A percentile compares a stretch with the other conserved stretches of the same genome.
Conservation (phyloP, 1,140 invertebrate species). For the Drosophila fuyamai region DNA sequence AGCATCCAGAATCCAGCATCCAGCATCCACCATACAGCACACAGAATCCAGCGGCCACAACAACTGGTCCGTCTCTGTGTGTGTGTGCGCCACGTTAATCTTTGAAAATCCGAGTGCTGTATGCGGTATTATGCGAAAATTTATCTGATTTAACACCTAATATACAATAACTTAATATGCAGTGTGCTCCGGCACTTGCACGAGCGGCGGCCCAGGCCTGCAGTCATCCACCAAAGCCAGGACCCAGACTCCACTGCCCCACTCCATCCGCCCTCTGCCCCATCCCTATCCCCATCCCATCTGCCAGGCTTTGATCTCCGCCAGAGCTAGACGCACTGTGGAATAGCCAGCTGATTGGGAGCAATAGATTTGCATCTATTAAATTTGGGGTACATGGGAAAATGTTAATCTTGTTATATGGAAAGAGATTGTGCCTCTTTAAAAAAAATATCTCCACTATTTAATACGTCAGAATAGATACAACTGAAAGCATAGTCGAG, state of each 20-base stretch:
- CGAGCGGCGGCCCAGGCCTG: conserved; percentile 55
- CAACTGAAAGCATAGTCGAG: no score
- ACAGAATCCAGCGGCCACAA: conserved; percentile 16
- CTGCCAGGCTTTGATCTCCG: conserved; percentile 22
- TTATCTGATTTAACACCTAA: conserved; percentile 85
- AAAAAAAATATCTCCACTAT: no score
- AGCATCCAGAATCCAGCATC: conserved; percentile 17
- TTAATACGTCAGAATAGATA: no score
- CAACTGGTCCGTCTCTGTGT: conserved; percentile 30
- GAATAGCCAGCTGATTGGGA: not conserved
- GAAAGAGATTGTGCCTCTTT: no score
- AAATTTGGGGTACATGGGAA: not conserved
- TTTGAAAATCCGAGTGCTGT: conserved; percentile 85
- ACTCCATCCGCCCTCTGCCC: not conserved
- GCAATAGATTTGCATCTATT: not conserved
- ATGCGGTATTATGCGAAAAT: conserved; percentile 85
- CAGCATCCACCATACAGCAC: not conserved
- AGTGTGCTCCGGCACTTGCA: conserved; percentile 77
- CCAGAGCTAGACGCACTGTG: conserved; percentile 35
- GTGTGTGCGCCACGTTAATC: conserved; percentile 83
- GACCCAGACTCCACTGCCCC: conserved; percentile 26
- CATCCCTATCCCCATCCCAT: conserved; percentile 7
- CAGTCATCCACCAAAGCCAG: conserved; percentile 65
- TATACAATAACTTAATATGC: conserved; percentile 85
- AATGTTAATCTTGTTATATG: no score